These are phyloP conservation scores for Sceloporus undulatus DNA, from an alignment of 2,113 vertebrate genomes.

Conservation along the genomic window DNA sequence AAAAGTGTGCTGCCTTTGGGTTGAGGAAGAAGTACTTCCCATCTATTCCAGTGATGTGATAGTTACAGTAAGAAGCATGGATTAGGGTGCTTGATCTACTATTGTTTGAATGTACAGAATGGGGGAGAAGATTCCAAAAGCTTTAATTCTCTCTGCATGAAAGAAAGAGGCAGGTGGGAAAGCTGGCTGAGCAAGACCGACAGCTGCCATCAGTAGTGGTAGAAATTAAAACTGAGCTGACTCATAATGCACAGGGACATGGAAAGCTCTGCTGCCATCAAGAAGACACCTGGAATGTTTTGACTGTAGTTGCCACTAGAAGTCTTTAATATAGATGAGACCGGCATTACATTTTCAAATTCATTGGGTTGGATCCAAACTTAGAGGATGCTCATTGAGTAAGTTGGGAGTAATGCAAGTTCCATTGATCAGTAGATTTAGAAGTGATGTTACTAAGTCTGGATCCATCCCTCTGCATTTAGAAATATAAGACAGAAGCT, in stretches of 20 bases:
- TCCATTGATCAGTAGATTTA: too few species aligned
- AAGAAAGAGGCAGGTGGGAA: neutral
- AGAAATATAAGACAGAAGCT: neutral
- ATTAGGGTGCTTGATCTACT: neutral
- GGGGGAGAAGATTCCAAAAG: neutral
- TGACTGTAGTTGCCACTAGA: neutral
- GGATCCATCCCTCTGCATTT: neutral
- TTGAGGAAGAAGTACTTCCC: neutral
- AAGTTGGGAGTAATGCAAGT: too few species aligned
- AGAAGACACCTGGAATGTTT: neutral
- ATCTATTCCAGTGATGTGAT: constrained; percentile 3
- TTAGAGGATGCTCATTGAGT: too few species aligned
- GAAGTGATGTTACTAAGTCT: too few species aligned
- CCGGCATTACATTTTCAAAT: too few species aligned
- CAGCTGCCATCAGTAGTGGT: neutral
- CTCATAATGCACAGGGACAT: neutral
- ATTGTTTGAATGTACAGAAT: neutral
- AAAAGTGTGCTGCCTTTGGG: constrained; percentile 16
- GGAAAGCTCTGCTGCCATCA: neutral
- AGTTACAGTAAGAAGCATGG: neutral
- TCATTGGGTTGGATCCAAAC: too few species aligned
- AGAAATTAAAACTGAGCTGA: neutral
- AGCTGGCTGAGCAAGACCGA: neutral
- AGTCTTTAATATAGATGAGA: neutral
- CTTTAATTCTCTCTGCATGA: neutral